These are phyloP conservation scores for Mya arenaria DNA, from an alignment of 1,140 invertebrate species.

Conservation along the genomic window DNA sequence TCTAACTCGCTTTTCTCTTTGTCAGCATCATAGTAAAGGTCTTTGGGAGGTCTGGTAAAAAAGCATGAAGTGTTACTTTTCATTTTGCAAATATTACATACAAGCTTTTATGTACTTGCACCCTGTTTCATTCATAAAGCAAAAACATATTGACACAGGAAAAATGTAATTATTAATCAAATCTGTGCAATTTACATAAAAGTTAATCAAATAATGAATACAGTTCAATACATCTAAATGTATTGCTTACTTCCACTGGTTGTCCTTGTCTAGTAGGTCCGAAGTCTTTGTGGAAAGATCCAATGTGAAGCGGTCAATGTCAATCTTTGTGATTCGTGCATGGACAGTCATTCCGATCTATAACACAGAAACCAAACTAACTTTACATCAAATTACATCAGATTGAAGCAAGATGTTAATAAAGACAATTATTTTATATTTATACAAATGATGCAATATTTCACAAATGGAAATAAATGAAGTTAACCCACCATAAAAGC, in stretches of 20 bases:
- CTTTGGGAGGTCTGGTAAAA: conserved; percentile 88
- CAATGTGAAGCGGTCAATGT: conserved; percentile 96
- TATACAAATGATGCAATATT: not conserved
- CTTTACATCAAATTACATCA: not conserved
- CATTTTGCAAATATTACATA: no score
- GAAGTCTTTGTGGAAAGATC: conserved; percentile 97
- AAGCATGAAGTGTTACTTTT: no score
- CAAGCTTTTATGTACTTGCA: no score
- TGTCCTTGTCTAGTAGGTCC: conserved; percentile 94
- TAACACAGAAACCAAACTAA: conserved; percentile 49
- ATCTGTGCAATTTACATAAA: no score
- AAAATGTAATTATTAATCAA: no score
- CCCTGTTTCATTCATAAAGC: no score
- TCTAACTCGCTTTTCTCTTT: conserved; percentile 90
- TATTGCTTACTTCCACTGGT: conserved; percentile 91
- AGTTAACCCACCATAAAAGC: no score
- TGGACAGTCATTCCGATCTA: conserved; percentile 92
- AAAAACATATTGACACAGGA: no score
- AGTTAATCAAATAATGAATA: no score
- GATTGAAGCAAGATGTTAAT: not conserved
- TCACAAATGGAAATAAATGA: not conserved
- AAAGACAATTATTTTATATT: not conserved
- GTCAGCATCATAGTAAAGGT: conserved; percentile 96
- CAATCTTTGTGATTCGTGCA: conserved; percentile 97
- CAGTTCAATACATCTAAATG: no score